Percentiles rank a stretch among this genome's conserved stretches.
phyloP scores from a whole-genome alignment of 2,797 vertebrate species.

The Lophotriccus pileatus region DNA sequence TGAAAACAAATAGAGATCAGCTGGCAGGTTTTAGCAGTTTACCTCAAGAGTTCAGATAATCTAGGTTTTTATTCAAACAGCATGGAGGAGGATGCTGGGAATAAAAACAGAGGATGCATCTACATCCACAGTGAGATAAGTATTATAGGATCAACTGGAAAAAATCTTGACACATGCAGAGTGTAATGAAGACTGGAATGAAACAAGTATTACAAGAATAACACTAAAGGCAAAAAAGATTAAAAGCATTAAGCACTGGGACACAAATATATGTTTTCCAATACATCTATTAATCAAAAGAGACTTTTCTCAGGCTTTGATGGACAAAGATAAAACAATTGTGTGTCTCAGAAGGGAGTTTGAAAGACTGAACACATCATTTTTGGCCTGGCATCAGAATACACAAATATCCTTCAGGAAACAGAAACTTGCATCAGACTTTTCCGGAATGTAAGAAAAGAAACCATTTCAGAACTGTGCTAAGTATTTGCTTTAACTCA shows the following conservation, averaged over 20 bases:
- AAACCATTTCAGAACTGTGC: neutral
- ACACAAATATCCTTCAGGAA: neutral
- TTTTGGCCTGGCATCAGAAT: slow-evolving; percentile 4
- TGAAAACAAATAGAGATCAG: neutral
- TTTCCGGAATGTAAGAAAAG: neutral
- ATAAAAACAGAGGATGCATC: neutral
- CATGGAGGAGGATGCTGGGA: neutral
- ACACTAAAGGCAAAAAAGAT: neutral
- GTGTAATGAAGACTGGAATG: neutral
- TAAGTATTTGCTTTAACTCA: neutral
- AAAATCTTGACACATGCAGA: neutral
- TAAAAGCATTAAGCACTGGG: neutral
- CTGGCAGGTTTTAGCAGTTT: neutral
- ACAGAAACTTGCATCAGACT: neutral
- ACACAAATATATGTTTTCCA: neutral
- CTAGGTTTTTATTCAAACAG: neutral
- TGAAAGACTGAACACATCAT: neutral
- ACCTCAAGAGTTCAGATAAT: neutral
- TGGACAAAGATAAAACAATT: neutral
- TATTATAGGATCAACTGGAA: neutral
- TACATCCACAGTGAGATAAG: neutral
- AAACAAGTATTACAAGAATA: neutral
- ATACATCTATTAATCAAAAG: neutral
- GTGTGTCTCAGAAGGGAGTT: neutral
- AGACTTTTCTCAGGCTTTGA: neutral